Evolutionary conservation across 2,888 invertebrate species (phyloP).

Genomic region (Scaptomyza polygonia): DNA sequence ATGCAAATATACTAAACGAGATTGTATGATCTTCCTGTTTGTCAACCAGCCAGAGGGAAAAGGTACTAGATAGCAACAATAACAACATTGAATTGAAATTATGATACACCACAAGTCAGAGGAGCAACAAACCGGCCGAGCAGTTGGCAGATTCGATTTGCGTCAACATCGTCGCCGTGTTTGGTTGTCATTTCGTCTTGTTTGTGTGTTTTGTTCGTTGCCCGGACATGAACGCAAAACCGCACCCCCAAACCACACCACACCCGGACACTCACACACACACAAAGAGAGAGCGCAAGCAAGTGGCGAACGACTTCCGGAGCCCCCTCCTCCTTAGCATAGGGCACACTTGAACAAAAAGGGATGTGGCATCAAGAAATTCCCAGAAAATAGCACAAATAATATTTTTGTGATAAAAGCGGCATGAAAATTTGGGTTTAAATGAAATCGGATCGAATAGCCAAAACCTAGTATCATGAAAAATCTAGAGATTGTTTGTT

Average conservation of each 20-base stretch:
- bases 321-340: too few species aligned
- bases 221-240: constrained; percentile 56
- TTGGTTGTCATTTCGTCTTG: constrained; percentile 27
- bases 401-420: too few species aligned
- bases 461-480: too few species aligned
- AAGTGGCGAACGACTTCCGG: background rate
- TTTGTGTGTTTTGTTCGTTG: constrained; percentile 39
- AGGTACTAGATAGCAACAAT: constrained; percentile 2
- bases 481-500: too few species aligned
- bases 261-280: background rate
- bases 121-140: constrained; percentile 63
- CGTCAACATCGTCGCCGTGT: constrained; percentile 60
- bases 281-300: background rate
- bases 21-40: constrained; percentile 23
- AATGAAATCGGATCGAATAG: too few species aligned
- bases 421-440: too few species aligned
- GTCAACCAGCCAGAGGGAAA: constrained; percentile 27
- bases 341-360: background rate
- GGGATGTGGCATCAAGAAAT: too few species aligned
- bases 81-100: constrained; percentile 43
- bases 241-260: constrained; percentile 21
- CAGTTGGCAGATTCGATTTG: constrained; percentile 76
- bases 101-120: constrained; percentile 55
- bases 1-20: constrained; percentile 7
- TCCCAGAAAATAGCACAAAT: too few species aligned